Evolutionary conservation across 2,113 vertebrate genomes (phyloP), one percentile per base, ranked within the genome.

Genomic region (Mus spicilegus): DNA sequence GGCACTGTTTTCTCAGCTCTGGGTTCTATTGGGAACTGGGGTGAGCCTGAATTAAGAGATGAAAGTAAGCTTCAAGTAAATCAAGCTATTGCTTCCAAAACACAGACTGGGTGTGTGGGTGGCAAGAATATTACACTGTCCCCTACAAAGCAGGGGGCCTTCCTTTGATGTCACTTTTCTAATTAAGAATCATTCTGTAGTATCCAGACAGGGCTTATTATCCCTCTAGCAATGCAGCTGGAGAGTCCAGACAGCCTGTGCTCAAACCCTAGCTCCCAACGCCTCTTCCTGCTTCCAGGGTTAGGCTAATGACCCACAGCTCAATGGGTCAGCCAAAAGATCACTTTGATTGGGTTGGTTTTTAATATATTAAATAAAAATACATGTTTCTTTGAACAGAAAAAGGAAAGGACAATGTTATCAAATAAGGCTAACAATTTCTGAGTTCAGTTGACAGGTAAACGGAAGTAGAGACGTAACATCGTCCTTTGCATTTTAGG

Each of bases 111-210:
- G 22, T 19, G 1, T 24, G 16, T 11, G 17, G 51, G 28, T 19
- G 39, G 30, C 12, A 13, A 93, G 67, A n/a, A 22, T 49, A 86
- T 56, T 89, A 89, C 89, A 93, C 56, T 65, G 56, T 24, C 49
- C 89, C 61, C 67, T 12, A 22, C 20, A 12, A 81, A 91, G 93
- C 8, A 65, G 33, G n/a, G 4, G 28, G 67, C n/a, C 82, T 95
- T 89, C 73, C 87, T 97, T 90, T 95, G 94, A 97, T 92, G 91
- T 80, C 46, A 26, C 54, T 82, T 87, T 92, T 91, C 69, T 84
- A 86, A 72, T 67, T 51, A 94, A 95, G 54, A 36, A 30, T 91
- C 3, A 0, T 58, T 36, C 89, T 51, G 46, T 72, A 42, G 46
- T 49, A 6, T 89, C 72, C 69, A n/a, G 6, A 86, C 73, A 89